Conservation (phyloP, 1,140 invertebrate species). For the Anadara kagoshimensis region DNA sequence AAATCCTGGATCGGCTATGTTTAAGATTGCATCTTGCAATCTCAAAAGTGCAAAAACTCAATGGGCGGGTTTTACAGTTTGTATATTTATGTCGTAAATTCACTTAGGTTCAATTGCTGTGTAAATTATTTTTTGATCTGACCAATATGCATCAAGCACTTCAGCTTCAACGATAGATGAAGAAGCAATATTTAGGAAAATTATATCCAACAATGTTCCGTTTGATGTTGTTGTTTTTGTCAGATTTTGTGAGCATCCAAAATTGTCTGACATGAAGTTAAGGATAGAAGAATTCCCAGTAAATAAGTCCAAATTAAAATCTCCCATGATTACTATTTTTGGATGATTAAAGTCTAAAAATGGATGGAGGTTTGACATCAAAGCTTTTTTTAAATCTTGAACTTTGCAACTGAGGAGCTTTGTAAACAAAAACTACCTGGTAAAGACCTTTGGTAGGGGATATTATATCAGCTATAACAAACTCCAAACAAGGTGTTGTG, state of each 20-base stretch:
- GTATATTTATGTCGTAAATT: too few species aligned
- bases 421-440: slow-evolving; percentile 3
- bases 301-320: slow-evolving; percentile 32
- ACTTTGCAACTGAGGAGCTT: background rate
- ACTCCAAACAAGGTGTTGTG: slow-evolving; percentile 4
- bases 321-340: slow-evolving; percentile 12
- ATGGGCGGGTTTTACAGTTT: background rate
- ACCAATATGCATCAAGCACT: slow-evolving; percentile 24
- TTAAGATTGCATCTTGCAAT: too few species aligned
- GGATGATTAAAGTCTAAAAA: background rate
- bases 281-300: slow-evolving; percentile 1
- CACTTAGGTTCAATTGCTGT: background rate
- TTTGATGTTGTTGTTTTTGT: slow-evolving; percentile 12
- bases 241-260: slow-evolving; percentile 13
- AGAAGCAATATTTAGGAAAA: slow-evolving; percentile 11
- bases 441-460: slow-evolving; percentile 11
- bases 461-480: slow-evolving; percentile 16
- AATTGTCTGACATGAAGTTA: slow-evolving; percentile 22
- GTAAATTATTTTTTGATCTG: slow-evolving; percentile 26
- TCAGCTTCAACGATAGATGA: background rate
- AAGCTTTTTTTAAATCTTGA: slow-evolving; percentile 1
- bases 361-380: background rate
- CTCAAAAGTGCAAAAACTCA: background rate
- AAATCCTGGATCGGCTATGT: too few species aligned
- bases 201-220: slow-evolving; percentile 3